Percentiles rank a stretch among this genome's conserved stretches.
phyloP scores from a whole-genome alignment of 2,888 invertebrate genomes.

The Cyrtodaria siliqua region DNA sequence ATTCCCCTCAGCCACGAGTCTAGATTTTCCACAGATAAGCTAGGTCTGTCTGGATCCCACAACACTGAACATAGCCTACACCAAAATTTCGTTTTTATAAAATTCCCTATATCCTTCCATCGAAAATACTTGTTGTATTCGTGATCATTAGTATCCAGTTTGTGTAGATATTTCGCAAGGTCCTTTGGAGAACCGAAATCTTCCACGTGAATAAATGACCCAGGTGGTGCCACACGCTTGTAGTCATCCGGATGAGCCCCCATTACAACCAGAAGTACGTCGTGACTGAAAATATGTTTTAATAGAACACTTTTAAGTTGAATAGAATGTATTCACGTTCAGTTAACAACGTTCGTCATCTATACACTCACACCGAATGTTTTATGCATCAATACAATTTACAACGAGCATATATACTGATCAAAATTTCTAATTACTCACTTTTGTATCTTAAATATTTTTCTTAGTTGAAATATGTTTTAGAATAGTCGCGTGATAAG shows the following conservation, averaged over 20 bases:
- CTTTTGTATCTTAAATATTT: too few species aligned
- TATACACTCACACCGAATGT: too few species aligned
- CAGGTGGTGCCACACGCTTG: constrained; percentile 93
- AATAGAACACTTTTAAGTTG: too few species aligned
- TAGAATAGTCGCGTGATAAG: too few species aligned
- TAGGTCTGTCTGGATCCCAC: constrained; percentile 67
- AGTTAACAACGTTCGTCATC: too few species aligned
- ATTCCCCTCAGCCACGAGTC: constrained; percentile 95
- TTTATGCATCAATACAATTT: too few species aligned
- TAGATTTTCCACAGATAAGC: constrained; percentile 90
- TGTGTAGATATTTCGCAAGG: constrained; percentile 93
- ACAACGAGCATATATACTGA: too few species aligned
- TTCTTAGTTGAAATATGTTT: too few species aligned
- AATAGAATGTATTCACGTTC: constrained; percentile 6
- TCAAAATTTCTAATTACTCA: too few species aligned
- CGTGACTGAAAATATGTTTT: too few species aligned
- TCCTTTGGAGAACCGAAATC: constrained; percentile 95
- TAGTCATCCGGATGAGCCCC: constrained; percentile 97
- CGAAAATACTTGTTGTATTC: constrained; percentile 97
- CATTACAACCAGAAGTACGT: constrained; percentile 97
- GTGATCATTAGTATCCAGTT: constrained; percentile 94
- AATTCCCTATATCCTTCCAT: constrained; percentile 90
- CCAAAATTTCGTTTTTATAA: constrained; percentile 74
- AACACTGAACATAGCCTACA: constrained; percentile 73
- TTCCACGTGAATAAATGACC: constrained; percentile 97